These are phyloP conservation scores for Petrocephalus sullivani DNA, from an alignment of 2,797 vertebrate species.

Conservation along the genomic window DNA sequence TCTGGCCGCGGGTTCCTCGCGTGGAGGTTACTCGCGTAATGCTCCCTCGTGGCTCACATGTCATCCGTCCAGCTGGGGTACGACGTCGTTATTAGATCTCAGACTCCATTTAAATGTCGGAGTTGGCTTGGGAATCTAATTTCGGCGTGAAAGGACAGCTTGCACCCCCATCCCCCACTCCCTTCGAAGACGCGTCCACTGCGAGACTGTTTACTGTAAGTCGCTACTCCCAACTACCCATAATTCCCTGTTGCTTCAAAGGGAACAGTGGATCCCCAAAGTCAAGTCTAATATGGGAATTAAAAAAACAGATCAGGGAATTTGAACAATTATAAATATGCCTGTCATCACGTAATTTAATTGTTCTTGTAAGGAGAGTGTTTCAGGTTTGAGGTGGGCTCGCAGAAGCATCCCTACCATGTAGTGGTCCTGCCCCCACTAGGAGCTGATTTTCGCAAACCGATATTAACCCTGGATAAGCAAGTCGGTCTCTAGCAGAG, in stretches of 20 bases:
- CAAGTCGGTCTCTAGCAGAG: slow-evolving; percentile 38
- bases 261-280: neutral
- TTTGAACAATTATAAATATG: neutral
- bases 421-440: slow-evolving; percentile 22
- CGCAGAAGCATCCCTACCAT: slow-evolving; percentile 51
- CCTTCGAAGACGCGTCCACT: neutral
- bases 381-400: neutral
- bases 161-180: neutral
- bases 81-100: slow-evolving; percentile 4
- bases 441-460: slow-evolving; percentile 22
- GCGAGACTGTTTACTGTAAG: neutral
- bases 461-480: slow-evolving; percentile 38
- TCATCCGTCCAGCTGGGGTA: neutral
- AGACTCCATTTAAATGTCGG: neutral
- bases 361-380: neutral
- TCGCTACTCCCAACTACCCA: neutral
- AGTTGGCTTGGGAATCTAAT: neutral
- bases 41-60: neutral
- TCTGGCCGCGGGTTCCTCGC: neutral
- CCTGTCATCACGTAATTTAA: neutral
- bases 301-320: neutral
- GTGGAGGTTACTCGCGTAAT: neutral
- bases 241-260: neutral
- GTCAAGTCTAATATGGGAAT: neutral
- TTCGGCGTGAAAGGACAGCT: neutral